Percentiles rank a stretch among this genome's conserved stretches.
Conservation (phyloP, 2,888 invertebrate species). For the Elmis aenea region DNA sequence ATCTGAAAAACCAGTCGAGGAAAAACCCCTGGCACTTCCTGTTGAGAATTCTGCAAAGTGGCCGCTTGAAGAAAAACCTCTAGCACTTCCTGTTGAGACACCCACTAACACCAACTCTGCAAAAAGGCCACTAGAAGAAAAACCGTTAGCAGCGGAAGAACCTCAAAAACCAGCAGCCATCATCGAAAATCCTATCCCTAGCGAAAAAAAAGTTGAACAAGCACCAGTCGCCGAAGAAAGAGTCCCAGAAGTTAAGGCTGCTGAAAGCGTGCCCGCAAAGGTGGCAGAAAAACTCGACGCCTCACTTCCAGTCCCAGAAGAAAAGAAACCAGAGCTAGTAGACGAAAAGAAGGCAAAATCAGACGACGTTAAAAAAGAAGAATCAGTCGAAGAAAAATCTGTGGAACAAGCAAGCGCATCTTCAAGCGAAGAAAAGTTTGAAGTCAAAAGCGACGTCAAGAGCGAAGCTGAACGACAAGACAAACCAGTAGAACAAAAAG, state of each 20-base stretch:
- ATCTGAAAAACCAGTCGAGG: slow-evolving; percentile 17
- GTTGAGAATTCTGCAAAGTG: too few species aligned
- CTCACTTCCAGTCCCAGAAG: slow-evolving; percentile 42
- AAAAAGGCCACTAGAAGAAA: slow-evolving; percentile 10
- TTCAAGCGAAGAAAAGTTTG: too few species aligned
- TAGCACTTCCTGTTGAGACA: slow-evolving; percentile 22
- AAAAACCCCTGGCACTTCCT: slow-evolving; percentile 13
- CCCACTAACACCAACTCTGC: too few species aligned
- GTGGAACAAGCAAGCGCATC: too few species aligned
- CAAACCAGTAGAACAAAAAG: too few species aligned
- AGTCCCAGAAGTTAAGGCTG: slow-evolving; percentile 20
- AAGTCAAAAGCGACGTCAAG: too few species aligned
- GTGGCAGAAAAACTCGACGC: slow-evolving; percentile 33
- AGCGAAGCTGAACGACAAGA: too few species aligned
- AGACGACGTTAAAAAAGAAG: slow-evolving; percentile 16
- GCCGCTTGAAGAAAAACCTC: slow-evolving; percentile 17
- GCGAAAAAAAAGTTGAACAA: slow-evolving; percentile 24
- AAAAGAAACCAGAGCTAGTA: slow-evolving; percentile 17
- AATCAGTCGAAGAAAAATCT: slow-evolving; percentile 3
- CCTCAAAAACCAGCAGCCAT: slow-evolving; percentile 33
- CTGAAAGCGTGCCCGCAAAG: slow-evolving; percentile 21
- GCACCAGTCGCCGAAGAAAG: slow-evolving; percentile 24
- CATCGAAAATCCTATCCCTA: slow-evolving; percentile 20
- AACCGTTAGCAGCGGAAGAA: slow-evolving; percentile 26
- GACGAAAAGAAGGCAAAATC: slow-evolving; percentile 25